Conservation (phyloP, 2,797 vertebrate genomes). For the Taeniopygia guttata region DNA sequence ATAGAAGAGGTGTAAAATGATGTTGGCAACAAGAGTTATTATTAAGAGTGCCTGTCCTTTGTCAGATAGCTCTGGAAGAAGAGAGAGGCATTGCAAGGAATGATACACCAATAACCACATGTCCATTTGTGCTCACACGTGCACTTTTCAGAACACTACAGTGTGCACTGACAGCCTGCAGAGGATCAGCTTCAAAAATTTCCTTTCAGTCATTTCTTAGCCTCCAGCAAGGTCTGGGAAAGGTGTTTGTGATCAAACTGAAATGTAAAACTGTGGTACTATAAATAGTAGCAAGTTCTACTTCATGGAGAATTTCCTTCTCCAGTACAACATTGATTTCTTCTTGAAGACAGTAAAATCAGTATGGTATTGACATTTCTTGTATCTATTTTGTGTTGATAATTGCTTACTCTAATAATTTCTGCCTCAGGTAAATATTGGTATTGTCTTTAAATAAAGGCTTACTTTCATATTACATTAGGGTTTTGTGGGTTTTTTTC, state of each 20-base stretch:
- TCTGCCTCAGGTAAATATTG: not conserved
- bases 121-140: not conserved
- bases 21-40: not conserved
- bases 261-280: not conserved
- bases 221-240: not conserved
- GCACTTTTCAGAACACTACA: not conserved
- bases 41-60: not conserved
- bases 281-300: not conserved
- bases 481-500: accelerated
- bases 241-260: slow-evolving; percentile 23
- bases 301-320: not conserved
- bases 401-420: not conserved
- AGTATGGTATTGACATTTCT: not conserved
- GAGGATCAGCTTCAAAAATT: slow-evolving; percentile 9
- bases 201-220: not conserved
- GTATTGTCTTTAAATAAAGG: not conserved
- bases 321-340: not conserved
- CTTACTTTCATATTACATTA: not conserved
- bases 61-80: not conserved
- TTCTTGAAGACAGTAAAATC: not conserved
- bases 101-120: not conserved
- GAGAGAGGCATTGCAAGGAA: not conserved
- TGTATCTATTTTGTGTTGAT: not conserved
- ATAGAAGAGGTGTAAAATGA: slow-evolving; percentile 25
- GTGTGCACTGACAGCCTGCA: not conserved